Conservation (phyloP, 64 coral and sea anemone species). For the Porites australiensis region DNA sequence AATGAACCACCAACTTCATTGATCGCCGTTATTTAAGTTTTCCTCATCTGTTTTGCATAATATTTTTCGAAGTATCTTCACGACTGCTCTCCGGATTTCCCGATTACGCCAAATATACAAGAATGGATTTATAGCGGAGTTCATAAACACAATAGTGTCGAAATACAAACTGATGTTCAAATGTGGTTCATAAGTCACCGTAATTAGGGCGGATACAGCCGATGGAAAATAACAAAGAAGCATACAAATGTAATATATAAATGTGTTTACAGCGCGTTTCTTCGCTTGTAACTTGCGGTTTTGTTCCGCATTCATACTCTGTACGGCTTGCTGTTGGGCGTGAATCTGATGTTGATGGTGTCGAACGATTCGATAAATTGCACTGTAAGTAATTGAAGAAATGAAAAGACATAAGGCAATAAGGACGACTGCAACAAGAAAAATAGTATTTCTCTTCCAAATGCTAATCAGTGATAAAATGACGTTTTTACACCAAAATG, state of each 20-base stretch:
- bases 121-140: slow-evolving; percentile 2
- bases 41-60: neutral
- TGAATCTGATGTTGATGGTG: neutral
- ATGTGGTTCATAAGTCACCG: too few species aligned
- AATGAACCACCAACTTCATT: too few species aligned
- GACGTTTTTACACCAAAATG: neutral
- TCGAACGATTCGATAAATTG: neutral
- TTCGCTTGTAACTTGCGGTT: neutral
- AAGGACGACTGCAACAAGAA: neutral
- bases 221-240: neutral
- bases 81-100: neutral
- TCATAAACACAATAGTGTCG: neutral
- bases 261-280: neutral
- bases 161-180: neutral
- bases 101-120: neutral
- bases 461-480: neutral
- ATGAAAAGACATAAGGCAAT: neutral
- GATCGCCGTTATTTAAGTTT: too few species aligned
- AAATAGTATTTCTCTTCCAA: neutral
- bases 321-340: neutral
- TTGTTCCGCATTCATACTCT: neutral
- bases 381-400: neutral
- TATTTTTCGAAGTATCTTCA: neutral
- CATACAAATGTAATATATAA: neutral
- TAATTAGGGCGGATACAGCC: neutral